Conservation (phyloP, 2,797 vertebrate species). For the Mergus octosetaceus region DNA sequence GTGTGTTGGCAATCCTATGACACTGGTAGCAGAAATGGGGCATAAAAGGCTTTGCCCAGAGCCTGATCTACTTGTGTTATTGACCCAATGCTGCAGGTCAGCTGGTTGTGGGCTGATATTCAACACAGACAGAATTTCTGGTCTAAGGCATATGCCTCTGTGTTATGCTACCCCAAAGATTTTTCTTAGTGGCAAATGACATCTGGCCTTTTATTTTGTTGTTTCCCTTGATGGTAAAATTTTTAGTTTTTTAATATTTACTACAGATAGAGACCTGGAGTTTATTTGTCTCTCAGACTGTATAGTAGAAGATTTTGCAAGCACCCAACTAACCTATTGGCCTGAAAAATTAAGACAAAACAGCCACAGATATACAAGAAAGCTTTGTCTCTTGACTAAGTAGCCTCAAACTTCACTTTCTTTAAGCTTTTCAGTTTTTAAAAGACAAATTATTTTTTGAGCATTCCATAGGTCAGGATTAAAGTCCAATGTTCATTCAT, state of each 20-base stretch:
- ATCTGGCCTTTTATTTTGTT: not conserved
- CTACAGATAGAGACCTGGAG: not conserved
- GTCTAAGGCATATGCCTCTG: fast-evolving
- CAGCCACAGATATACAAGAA: not conserved
- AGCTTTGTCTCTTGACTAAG: not conserved
- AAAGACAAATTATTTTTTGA: not conserved
- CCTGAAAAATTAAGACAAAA: not conserved
- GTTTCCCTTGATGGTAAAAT: not conserved
- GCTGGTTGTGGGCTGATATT: not conserved
- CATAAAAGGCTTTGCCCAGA: not conserved
- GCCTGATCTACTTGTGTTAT: not conserved
- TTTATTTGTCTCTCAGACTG: not conserved
- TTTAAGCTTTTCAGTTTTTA: not conserved
- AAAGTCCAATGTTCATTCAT: not conserved
- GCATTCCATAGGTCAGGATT: not conserved
- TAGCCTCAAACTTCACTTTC: not conserved
- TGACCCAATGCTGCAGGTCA: not conserved
- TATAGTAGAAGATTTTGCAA: not conserved
- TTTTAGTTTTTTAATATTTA: not conserved
- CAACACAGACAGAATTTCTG: not conserved
- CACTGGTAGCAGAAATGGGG: not conserved
- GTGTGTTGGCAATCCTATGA: not conserved
- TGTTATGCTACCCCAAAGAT: not conserved
- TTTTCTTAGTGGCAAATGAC: not conserved
- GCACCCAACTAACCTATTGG: not conserved